A percentile compares a stretch with the other conserved stretches of the same genome.
These are phyloP conservation scores for Pardosa pseudoannulata DNA, from an alignment of 2,888 invertebrate genomes.

Conservation along the genomic window DNA sequence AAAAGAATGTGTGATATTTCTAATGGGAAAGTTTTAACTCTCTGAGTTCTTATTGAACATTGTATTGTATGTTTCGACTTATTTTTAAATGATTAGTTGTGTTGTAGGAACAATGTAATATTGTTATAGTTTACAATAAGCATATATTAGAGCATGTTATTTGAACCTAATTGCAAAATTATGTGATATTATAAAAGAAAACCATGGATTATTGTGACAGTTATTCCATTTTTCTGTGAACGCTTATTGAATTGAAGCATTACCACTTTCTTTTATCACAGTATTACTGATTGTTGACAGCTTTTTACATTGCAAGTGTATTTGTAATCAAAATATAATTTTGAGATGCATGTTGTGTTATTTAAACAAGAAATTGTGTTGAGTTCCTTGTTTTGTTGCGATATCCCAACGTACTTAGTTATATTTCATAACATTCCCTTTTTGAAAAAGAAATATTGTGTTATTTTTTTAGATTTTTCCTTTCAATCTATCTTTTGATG, in stretches of 20 bases:
- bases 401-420: neutral
- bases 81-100: neutral
- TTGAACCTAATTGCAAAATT: neutral
- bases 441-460: neutral
- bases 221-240: neutral
- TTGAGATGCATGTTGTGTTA: neutral
- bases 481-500: neutral
- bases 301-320: slow-evolving; percentile 2
- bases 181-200: neutral
- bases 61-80: neutral
- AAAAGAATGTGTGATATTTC: neutral
- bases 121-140: too few species aligned
- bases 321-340: neutral
- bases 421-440: neutral
- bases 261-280: neutral
- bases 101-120: neutral
- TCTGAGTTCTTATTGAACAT: neutral
- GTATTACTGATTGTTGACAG: slow-evolving; percentile 12
- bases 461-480: neutral
- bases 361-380: neutral
- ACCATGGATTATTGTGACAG: neutral
- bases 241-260: neutral
- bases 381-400: neutral
- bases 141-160: neutral
- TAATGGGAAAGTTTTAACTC: neutral